phyloP scores from a whole-genome alignment of 2,888 invertebrate species.

The Hedychridium roseum region DNA sequence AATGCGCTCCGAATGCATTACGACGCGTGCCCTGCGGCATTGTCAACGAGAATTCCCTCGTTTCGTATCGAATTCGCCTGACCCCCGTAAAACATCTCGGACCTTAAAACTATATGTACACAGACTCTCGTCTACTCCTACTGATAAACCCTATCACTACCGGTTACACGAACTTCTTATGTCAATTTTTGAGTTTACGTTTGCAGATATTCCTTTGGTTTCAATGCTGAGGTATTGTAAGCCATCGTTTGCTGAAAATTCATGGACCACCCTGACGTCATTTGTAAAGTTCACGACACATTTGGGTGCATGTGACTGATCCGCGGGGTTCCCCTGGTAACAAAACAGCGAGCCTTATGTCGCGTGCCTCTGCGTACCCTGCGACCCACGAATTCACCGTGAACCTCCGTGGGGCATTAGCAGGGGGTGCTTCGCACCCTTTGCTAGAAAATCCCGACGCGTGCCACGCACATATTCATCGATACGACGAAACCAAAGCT shows the following conservation, averaged over 20 bases:
- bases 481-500: not conserved
- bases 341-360: conserved; percentile 23
- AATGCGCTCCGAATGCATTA: conserved; percentile 7
- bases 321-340: conserved; percentile 2
- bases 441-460: conserved; percentile 29
- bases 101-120: no score
- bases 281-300: no score
- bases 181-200: no score
- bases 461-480: conserved; percentile 24
- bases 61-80: conserved; percentile 29
- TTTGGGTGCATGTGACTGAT: not conserved
- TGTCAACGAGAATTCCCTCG: conserved; percentile 33
- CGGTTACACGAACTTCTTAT: no score
- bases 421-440: conserved; percentile 21
- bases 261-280: no score
- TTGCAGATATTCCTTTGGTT: no score
- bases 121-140: no score
- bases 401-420: not conserved
- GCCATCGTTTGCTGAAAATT: no score
- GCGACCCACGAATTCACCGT: conserved; percentile 17
- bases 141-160: no score
- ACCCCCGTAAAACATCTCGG: no score
- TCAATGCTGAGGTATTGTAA: no score
- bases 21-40: conserved; percentile 26
- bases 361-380: conserved; percentile 17